Conservation (phyloP, 2,888 invertebrate genomes). For the Dyspetes luteomarginatus region DNA sequence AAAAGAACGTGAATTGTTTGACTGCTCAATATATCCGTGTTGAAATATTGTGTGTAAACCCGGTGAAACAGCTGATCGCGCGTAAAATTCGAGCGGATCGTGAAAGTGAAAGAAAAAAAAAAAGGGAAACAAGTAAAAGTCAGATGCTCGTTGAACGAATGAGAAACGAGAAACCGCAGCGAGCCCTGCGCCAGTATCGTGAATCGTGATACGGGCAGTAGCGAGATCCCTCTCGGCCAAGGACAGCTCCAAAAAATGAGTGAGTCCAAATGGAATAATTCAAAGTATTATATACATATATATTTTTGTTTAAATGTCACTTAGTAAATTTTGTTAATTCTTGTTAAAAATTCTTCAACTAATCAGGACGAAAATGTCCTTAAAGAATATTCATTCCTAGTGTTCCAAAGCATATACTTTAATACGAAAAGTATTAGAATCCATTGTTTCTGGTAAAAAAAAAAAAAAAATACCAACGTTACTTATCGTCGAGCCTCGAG, state of each 20-base stretch:
- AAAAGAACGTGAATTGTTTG: neutral
- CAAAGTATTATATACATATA: neutral
- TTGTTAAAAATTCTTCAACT: too few species aligned
- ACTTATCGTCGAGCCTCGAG: constrained; percentile 20
- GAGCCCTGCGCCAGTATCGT: constrained; percentile 38
- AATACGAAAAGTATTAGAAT: neutral
- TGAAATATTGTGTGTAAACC: constrained; percentile 4
- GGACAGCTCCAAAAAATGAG: constrained; percentile 50
- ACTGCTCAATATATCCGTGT: neutral
- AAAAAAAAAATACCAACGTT: constrained; percentile 6
- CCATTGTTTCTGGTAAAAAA: neutral
- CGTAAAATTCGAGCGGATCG: constrained; percentile 44
- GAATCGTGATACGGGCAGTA: constrained; percentile 39
- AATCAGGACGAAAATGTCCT: too few species aligned
- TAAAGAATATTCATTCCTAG: neutral
- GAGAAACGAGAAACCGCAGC: constrained; percentile 54
- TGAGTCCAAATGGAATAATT: constrained; percentile 25
- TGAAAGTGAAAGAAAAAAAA: constrained; percentile 53
- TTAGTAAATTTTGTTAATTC: too few species aligned
- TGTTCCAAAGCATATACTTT: neutral
- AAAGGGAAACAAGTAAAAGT: constrained; percentile 53
- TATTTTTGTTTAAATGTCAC: neutral
- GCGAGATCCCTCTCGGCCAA: constrained; percentile 27
- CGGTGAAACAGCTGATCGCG: constrained; percentile 63
- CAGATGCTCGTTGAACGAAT: constrained; percentile 61